Base-by-base conservation (phyloP, 2,888 invertebrate genomes). In the Trachelus stipa region DNA sequence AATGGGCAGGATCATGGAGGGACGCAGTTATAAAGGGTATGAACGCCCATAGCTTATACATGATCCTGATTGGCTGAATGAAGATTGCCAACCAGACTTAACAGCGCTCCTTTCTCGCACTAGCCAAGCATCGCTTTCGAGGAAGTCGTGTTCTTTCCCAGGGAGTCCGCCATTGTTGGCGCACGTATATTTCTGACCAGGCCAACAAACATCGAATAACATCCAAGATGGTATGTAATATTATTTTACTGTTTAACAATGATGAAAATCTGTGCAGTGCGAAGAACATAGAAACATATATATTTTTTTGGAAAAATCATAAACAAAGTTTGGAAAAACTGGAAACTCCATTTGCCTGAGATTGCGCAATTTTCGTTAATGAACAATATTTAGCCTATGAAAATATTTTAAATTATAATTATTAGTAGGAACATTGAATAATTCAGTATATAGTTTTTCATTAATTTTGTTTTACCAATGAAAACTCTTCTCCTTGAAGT, bases 91-190 rank as follows among this genome's bases (percentile, higher is more conserved):
- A 40, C 40, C 6, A 2, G 23, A 15, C 40, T 40, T 23, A 40
- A 40, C 23, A 40, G 40, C 40, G 40, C 77, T 77, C 74, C 30
- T 31, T 69, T 69, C 74, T 23, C 40, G 40, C 40, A 40, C 40
- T 15, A 40, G 40, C 40, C 40, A 40, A 40, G 69, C 69, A 30
- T 69, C 30, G 69, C 69, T 69, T 69, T 30, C 69, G 33, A 12
- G 12, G 15, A 69, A 69, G 31, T 30, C 69, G 88, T 89, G 88
- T 87, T 86, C 95, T 96, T 96, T 96, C 94, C 94, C 94, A 95
- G 93, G 94, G 94, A 94, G 96, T 95, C 95, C 96, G 96, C 96
- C 96, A 95, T 96, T 94, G 94, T 94, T 95, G 96, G 96, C 96
- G 96, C 95, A 95, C 89, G 91, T 95, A 94, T 95, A 94, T 93